These are phyloP conservation scores for Callyntrura guangdongensis DNA, from an alignment of 2,888 invertebrate species.

Conservation along the genomic window DNA sequence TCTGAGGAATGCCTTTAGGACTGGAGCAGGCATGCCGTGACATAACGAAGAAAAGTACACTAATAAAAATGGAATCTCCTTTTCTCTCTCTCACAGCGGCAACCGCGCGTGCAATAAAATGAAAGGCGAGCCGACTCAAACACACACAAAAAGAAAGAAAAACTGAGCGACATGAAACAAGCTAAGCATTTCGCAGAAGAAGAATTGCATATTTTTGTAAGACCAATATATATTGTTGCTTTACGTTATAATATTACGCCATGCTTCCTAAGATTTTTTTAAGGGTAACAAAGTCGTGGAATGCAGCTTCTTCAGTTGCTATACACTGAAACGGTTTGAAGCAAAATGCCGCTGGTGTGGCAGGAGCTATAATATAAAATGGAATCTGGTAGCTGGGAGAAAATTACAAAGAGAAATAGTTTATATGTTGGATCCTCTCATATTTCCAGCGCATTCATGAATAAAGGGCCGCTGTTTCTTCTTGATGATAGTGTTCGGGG, in stretches of 20 bases:
- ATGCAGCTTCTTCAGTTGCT: too few relatives aligned
- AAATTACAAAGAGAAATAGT: too few relatives aligned
- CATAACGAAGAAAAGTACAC: conserved; percentile 38
- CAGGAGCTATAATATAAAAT: not conserved
- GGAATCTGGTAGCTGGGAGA: too few relatives aligned
- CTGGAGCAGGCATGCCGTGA: conserved; percentile 27
- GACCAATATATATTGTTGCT: too few relatives aligned
- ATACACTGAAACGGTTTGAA: not conserved
- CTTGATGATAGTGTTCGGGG: not conserved
- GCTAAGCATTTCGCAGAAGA: conserved; percentile 9
- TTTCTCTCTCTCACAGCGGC: not conserved
- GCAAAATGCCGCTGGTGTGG: conserved; percentile 4
- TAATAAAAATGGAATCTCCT: conserved; percentile 43
- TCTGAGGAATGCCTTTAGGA: conserved; percentile 42
- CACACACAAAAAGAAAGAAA: not conserved
- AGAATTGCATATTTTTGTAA: conserved; percentile 28
- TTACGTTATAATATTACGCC: too few relatives aligned
- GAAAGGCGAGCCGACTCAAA: conserved; percentile 48
- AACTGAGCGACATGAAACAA: not conserved
- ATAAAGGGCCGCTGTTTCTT: not conserved
- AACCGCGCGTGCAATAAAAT: conserved; percentile 43
- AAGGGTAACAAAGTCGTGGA: too few relatives aligned
- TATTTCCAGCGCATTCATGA: not conserved
- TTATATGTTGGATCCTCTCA: not conserved
- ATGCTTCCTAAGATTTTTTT: too few relatives aligned